Evolutionary conservation across 2,888 invertebrate species (phyloP).

Genomic region (Mythimna impura): DNA sequence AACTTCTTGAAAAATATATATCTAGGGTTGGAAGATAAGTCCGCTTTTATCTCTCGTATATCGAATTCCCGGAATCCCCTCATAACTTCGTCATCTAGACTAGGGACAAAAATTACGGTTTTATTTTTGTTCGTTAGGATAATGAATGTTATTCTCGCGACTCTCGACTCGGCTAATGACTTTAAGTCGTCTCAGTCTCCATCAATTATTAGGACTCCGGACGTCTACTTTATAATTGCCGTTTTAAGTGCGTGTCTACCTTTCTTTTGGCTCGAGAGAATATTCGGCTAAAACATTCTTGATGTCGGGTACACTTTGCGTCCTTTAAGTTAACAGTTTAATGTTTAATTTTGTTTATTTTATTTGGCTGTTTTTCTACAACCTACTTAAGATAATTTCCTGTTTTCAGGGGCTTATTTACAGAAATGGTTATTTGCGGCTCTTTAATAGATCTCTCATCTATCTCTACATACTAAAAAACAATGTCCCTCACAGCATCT

Average conservation of each 20-base stretch:
- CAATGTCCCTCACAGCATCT: not conserved
- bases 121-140: constrained; percentile 35
- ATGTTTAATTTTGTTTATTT: constrained; percentile 19
- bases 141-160: constrained; percentile 22
- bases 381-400: not conserved
- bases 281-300: constrained; percentile 36
- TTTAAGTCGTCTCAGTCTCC: constrained; percentile 18
- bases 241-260: constrained; percentile 8
- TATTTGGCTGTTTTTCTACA: not conserved
- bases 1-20: constrained; percentile 28
- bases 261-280: constrained; percentile 19
- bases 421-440: not conserved
- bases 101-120: constrained; percentile 23
- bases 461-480: not conserved
- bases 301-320: constrained; percentile 8
- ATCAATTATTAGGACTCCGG: constrained; percentile 27
- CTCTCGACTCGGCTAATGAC: constrained; percentile 26
- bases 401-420: not conserved
- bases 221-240: constrained; percentile 44
- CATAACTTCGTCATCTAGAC: constrained; percentile 35
- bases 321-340: constrained; percentile 19
- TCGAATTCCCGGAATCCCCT: constrained; percentile 21
- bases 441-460: too few relatives aligned
- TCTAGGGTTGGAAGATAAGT: not conserved
- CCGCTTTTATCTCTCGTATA: not conserved